Conservation (phyloP, 2,797 vertebrate species). For the Xenops minutus region DNA sequence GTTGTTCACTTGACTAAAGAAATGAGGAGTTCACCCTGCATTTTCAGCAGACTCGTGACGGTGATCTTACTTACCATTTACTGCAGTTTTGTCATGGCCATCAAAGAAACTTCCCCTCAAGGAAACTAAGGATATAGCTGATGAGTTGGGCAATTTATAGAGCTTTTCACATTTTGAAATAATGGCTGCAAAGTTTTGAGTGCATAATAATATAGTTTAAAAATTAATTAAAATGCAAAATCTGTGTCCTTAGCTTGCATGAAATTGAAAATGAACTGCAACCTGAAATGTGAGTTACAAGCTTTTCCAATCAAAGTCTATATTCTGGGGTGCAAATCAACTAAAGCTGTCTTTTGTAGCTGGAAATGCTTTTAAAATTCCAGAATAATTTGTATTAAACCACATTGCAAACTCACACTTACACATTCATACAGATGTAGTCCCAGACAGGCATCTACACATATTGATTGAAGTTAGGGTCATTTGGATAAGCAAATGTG, state of each 20-base stretch:
- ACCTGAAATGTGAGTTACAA: conserved; percentile 2
- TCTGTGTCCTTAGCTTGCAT: not conserved
- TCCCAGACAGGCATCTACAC: not conserved
- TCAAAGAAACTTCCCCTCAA: conserved; percentile 54
- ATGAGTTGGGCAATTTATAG: conserved; percentile 33
- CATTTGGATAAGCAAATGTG: conserved; percentile 9
- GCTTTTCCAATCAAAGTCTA: not conserved
- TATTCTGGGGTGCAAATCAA: conserved; percentile 14
- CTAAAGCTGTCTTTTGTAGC: conserved; percentile 28
- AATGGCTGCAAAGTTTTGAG: conserved; percentile 35
- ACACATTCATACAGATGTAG: not conserved
- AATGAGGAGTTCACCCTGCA: conserved; percentile 31
- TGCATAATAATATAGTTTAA: not conserved
- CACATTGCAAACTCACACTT: conserved; percentile 45
- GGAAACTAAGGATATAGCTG: conserved; percentile 18
- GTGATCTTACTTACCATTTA: conserved; percentile 18
- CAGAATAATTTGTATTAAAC: conserved; percentile 44
- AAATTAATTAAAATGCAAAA: conserved; percentile 43
- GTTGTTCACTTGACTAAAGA: conserved; percentile 26
- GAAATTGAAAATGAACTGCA: not conserved
- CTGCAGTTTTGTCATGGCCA: conserved; percentile 38
- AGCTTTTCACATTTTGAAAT: conserved; percentile 28
- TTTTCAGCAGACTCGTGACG: conserved; percentile 46
- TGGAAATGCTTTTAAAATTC: conserved; percentile 10
- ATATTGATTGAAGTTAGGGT: not conserved